These are phyloP conservation scores for Battus philenor DNA, from an alignment of 1,140 invertebrate genomes.

Conservation along the genomic window DNA sequence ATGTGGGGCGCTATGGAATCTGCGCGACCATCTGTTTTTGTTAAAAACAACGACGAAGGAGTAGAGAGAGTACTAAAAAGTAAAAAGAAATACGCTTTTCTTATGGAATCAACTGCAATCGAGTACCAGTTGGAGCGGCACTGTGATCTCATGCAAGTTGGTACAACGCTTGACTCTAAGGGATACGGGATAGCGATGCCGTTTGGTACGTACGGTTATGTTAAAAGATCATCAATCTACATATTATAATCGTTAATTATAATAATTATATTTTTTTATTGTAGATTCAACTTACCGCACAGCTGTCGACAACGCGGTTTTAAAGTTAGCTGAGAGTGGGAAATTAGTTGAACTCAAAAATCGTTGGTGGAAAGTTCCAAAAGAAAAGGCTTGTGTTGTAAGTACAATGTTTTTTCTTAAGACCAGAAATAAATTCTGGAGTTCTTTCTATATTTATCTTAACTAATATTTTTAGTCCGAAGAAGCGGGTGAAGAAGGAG, in stretches of 20 bases:
- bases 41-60: slow-evolving; percentile 87
- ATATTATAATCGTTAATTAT: background rate
- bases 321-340: slow-evolving; percentile 89
- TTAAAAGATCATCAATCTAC: background rate
- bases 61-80: slow-evolving; percentile 84
- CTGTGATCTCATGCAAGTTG: slow-evolving; percentile 87
- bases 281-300: slow-evolving; percentile 84
- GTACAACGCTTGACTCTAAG: slow-evolving; percentile 86
- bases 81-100: slow-evolving; percentile 84
- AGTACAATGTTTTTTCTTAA: slow-evolving; percentile 21
- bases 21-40: slow-evolving; percentile 88
- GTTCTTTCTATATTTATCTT: slow-evolving; percentile 1
- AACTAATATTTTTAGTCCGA: slow-evolving; percentile 38
- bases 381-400: slow-evolving; percentile 66
- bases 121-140: slow-evolving; percentile 86
- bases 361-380: slow-evolving; percentile 89
- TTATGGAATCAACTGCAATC: slow-evolving; percentile 91
- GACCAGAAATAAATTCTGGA: background rate
- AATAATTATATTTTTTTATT: slow-evolving; percentile 23
- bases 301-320: slow-evolving; percentile 83
- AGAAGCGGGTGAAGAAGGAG: slow-evolving; percentile 51
- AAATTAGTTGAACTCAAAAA: slow-evolving; percentile 86
- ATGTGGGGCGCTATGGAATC: slow-evolving; percentile 88
- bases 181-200: slow-evolving; percentile 88
- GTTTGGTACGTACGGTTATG: slow-evolving; percentile 77